Conservation (phyloP, 2,888 invertebrate species). For the Lasioglossum calceatum region DNA sequence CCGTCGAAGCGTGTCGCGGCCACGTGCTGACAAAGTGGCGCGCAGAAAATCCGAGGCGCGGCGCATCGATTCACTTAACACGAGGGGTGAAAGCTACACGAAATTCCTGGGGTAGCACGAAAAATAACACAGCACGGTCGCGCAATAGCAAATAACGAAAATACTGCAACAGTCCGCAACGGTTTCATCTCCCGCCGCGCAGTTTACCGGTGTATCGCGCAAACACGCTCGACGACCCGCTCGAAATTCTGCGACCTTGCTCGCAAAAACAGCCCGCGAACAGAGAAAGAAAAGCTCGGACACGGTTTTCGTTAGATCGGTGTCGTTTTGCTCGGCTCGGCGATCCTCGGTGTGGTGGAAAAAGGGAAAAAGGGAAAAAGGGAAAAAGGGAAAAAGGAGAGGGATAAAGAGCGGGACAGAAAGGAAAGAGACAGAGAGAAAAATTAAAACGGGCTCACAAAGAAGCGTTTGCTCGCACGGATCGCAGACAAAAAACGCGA, state of each 20-base stretch:
- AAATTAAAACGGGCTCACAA: constrained; percentile 47
- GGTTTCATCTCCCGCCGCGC: neutral
- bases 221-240: neutral
- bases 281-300: neutral
- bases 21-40: neutral
- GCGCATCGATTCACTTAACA: neutral
- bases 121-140: neutral
- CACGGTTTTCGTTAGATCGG: neutral
- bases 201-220: neutral
- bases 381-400: neutral
- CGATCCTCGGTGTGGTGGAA: neutral
- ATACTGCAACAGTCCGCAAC: neutral
- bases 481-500: constrained; percentile 19
- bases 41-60: neutral
- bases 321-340: neutral
- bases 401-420: neutral
- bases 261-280: neutral
- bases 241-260: neutral
- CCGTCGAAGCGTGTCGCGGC: no score
- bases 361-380: neutral
- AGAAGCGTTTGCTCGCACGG: neutral
- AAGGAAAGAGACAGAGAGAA: neutral
- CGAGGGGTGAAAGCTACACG: constrained; percentile 1
- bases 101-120: neutral
- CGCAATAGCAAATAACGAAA: constrained; percentile 2